Evolutionary conservation across 2,888 invertebrate species (phyloP).

Genomic region (Saturnia pavonia): DNA sequence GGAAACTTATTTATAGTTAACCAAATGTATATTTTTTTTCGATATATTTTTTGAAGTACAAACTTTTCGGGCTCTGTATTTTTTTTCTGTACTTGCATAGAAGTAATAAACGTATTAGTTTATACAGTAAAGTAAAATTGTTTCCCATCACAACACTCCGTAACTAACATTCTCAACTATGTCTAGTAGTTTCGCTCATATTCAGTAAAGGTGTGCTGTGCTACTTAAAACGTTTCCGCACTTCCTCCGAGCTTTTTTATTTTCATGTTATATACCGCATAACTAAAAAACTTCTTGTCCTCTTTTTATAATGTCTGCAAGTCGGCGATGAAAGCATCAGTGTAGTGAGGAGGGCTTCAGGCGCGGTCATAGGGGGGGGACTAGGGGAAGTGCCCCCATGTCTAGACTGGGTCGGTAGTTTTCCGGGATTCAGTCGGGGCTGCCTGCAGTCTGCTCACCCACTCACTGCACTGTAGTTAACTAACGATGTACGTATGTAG

Average conservation of each 20-base stretch:
- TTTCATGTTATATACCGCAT: conserved; percentile 59
- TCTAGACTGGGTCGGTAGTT: conserved; percentile 83
- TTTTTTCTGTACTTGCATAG: too few relatives aligned
- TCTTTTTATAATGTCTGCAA: conserved; percentile 77
- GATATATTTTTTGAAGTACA: too few relatives aligned
- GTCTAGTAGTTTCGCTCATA: neutral
- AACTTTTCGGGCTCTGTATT: too few relatives aligned
- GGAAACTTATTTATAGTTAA: too few relatives aligned
- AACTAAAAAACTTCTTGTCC: conserved; percentile 69
- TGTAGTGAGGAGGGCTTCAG: conserved; percentile 44
- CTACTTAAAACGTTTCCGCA: conserved; percentile 41
- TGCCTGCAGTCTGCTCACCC: conserved; percentile 79
- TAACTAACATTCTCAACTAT: neutral
- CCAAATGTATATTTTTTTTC: too few relatives aligned
- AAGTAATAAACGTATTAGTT: too few relatives aligned
- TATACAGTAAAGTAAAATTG: neutral
- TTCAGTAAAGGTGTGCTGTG: conserved; percentile 17
- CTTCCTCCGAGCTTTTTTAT: conserved; percentile 49
- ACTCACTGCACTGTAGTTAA: conserved; percentile 73
- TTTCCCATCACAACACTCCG: neutral
- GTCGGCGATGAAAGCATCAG: conserved; percentile 71
- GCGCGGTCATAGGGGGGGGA: conserved; percentile 43
- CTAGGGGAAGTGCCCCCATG: conserved; percentile 78
- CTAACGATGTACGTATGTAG: conserved; percentile 21
- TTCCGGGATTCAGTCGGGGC: conserved; percentile 80